Conservation (phyloP, 92 coral and sea anemone genomes). For the Zoanthus sansibaricus region DNA sequence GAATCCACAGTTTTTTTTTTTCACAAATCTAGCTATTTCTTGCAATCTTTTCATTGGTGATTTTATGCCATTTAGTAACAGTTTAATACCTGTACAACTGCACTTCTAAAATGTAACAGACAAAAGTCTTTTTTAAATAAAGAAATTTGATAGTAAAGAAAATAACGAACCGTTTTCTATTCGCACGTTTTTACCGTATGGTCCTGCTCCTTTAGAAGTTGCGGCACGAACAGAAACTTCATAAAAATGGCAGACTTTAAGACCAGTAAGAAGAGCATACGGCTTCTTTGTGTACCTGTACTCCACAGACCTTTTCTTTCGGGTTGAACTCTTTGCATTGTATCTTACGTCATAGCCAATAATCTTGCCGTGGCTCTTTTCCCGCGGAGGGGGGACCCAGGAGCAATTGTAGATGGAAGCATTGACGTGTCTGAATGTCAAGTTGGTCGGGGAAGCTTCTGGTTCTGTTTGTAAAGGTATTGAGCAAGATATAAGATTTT, state of each 20-base stretch:
- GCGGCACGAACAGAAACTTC: constrained; percentile 1
- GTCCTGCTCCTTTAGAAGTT: not conserved
- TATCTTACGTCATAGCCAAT: not conserved
- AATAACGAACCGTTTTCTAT: constrained; percentile 20
- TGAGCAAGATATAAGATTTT: too few relatives aligned
- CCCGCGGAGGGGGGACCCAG: constrained; percentile 20
- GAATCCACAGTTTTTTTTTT: too few relatives aligned
- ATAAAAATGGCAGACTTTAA: constrained; percentile 1
- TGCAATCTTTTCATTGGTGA: too few relatives aligned
- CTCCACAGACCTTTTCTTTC: not conserved
- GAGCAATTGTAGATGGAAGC: constrained; percentile 4
- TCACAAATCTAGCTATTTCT: too few relatives aligned
- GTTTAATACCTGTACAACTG: too few relatives aligned
- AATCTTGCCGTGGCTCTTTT: constrained; percentile 1
- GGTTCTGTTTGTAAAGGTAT: not conserved
- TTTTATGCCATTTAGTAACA: too few relatives aligned
- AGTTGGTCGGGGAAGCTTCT: constrained; percentile 11
- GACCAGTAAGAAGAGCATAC: not conserved
- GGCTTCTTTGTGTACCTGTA: not conserved
- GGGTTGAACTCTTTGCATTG: not conserved
- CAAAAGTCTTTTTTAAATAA: too few relatives aligned
- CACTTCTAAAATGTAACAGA: too few relatives aligned
- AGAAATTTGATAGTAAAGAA: too few relatives aligned
- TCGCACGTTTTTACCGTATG: not conserved
- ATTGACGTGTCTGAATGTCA: constrained; percentile 18